A percentile compares a stretch with the other conserved stretches of the same genome.
Conservation (phyloP, 2,113 vertebrate species). For the Dunckerocampus dactyliophorus region DNA sequence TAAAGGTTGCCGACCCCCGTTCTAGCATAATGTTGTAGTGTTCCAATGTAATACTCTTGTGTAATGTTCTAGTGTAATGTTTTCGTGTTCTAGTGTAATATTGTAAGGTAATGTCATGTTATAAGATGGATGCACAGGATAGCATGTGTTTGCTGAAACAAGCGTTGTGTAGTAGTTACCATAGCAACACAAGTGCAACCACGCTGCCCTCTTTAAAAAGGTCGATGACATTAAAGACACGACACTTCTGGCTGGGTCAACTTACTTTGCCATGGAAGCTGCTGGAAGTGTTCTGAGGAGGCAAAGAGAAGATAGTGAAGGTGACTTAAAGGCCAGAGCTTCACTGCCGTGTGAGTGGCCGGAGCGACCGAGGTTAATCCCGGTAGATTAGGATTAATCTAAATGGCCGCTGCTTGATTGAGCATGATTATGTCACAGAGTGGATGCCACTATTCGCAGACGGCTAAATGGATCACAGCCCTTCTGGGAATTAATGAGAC, state of each 20-base stretch:
- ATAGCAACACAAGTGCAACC: no score
- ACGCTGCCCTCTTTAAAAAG: no score
- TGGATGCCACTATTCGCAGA: conserved; percentile 15
- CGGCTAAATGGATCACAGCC: conserved; percentile 24
- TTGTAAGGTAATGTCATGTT: no score
- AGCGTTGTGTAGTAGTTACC: no score
- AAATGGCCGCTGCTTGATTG: not conserved
- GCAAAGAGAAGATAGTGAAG: not conserved
- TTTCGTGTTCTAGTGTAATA: no score
- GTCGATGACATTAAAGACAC: not conserved
- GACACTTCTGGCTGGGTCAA: not conserved
- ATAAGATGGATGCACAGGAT: no score
- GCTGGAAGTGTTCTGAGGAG: conserved; percentile 26
- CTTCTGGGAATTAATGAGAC: conserved; percentile 14
- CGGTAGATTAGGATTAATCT: conserved; percentile 51
- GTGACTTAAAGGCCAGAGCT: not conserved
- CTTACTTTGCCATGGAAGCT: conserved; percentile 64
- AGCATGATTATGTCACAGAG: conserved; percentile 18
- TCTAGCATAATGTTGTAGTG: no score
- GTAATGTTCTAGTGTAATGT: no score
- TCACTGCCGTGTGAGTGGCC: not conserved
- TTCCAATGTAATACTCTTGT: no score
- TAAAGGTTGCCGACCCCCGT: no score
- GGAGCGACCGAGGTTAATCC: conserved; percentile 43
- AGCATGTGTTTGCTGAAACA: no score